A percentile compares a stretch with the other conserved stretches of the same genome.
Evolutionary conservation across 2,797 vertebrate species (phyloP).

Genomic region (Melanogrammus aeglefinus): DNA sequence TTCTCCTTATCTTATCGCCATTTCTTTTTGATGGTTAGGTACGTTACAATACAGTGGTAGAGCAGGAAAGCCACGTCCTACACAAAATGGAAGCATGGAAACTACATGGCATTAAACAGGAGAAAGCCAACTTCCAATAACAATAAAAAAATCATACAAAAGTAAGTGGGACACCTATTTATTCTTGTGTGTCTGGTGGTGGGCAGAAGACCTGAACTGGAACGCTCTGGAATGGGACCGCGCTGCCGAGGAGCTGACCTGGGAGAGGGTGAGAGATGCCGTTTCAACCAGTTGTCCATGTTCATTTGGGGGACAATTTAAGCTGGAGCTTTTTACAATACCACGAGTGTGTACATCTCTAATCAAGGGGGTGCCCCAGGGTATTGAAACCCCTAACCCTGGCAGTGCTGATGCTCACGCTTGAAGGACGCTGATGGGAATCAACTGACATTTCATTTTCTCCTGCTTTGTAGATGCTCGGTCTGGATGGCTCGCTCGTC

Average conservation of each 20-base stretch:
- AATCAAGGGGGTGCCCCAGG: neutral
- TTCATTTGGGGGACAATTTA: neutral
- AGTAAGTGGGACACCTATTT: neutral
- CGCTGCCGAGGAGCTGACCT: conserved; percentile 95
- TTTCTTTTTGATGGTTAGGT: neutral
- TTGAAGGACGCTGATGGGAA: neutral
- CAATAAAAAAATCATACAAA: neutral
- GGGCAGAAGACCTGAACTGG: conserved; percentile 95
- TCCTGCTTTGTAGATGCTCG: conserved; percentile 84
- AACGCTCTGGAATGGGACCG: conserved; percentile 97
- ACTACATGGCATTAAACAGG: neutral
- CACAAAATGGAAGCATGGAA: neutral
- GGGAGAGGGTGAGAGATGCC: conserved; percentile 84
- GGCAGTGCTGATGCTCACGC: too few relatives aligned
- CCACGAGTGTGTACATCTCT: neutral
- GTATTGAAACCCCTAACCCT: neutral
- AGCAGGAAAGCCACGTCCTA: neutral
- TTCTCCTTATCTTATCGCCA: neutral
- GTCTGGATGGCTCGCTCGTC: conserved; percentile 93
- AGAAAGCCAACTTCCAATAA: neutral
- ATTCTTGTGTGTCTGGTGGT: neutral
- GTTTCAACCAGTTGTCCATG: neutral
- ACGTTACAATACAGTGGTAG: neutral
- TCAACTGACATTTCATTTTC: neutral
- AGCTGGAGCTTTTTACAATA: neutral